Conservation (phyloP, 2,797 vertebrate genomes). For the Eulemur albifrons region DNA sequence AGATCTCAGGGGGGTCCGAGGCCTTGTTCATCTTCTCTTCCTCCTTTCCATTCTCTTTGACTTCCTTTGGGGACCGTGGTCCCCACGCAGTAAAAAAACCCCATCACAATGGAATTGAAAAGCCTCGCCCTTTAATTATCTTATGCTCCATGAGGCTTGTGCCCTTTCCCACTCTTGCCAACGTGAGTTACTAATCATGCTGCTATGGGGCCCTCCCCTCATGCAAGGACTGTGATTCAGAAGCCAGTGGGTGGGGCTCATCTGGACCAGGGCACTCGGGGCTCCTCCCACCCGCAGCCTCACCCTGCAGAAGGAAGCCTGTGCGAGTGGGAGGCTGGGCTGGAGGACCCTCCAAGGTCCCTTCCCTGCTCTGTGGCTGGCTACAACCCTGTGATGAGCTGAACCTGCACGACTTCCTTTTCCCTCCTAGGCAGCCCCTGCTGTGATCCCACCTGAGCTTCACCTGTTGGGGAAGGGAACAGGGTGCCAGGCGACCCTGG, state of each 20-base stretch:
- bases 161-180: not conserved
- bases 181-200: not conserved
- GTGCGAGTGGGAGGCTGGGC: not conserved
- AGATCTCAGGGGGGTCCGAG: not conserved
- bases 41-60: not conserved
- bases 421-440: not conserved
- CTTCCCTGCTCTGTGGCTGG: not conserved
- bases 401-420: not conserved
- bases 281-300: not conserved
- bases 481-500: not conserved
- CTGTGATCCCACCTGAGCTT: not conserved
- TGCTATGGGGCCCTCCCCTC: rapidly evolving
- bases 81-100: too few species aligned
- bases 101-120: not conserved
- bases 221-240: not conserved
- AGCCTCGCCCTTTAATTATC: not conserved
- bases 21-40: not conserved
- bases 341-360: not conserved
- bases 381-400: not conserved
- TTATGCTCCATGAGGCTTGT: not conserved
- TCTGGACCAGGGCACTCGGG: not conserved
- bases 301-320: not conserved
- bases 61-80: not conserved
- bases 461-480: not conserved
- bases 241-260: not conserved